Evolutionary conservation across 2,888 invertebrate genomes (phyloP), one percentile per base, ranked within the genome.

Genomic region (Pantelozetes paolii): DNA sequence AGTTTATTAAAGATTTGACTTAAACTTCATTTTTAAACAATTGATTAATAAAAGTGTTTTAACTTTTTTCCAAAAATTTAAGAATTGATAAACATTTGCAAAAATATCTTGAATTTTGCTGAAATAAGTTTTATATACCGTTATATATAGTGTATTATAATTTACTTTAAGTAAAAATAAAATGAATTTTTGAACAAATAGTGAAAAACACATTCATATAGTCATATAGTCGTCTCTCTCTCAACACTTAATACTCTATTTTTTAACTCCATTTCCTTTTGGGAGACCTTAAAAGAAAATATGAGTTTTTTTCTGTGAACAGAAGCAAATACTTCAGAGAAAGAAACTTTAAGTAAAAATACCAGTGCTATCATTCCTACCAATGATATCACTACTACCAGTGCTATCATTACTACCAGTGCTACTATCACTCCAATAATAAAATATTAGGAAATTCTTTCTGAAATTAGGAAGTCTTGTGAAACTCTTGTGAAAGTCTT

Each of bases 211-310:
- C 30, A 30, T 13, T 28, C n/a, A n/a, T n/a, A n/a, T n/a, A n/a
- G n/a, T n/a, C n/a, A n/a, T n/a, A n/a, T n/a, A n/a, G n/a, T n/a
- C 28, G 28, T 64, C 62, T 32, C 62, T 69, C 69, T 45, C 45
- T 67, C 69, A 59, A 13, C 45, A 45, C 42, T 45, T 42, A 69
- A 45, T 69, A 69, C 26, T 64, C 32, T 42, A 69, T 45, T 69
- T 69, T 69, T 69, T 69, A 69, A 13, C 36, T 13, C 36, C 69
- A 69, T 69, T 69, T 69, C 69, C 69, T 69, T 69, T 69, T 42
- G 69, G 69, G 36, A 64, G 13, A 11, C 20, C 18, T 20, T 28
- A 64, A 62, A 32, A 62, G 59, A 62, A 62, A 64, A 36, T 64
- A 36, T 64, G 20, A 64, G 62, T 54, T 20, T 57, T 30, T 57